Base-by-base conservation (phyloP, 2,797 vertebrate species). In the Hydrophis major region DNA sequence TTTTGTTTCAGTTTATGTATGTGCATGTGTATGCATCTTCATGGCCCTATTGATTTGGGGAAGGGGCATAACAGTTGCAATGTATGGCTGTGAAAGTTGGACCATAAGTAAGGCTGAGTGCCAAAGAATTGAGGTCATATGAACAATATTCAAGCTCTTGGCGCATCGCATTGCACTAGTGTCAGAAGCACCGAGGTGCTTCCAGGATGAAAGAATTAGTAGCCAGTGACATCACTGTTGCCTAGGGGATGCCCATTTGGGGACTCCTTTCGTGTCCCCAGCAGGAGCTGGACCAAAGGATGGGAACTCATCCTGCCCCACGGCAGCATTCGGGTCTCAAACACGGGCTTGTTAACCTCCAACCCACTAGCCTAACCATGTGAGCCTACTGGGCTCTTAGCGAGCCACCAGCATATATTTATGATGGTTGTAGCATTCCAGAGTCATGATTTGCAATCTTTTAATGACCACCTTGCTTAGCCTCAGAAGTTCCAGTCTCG, bases 251-350 rank as follows among this genome's bases (percentile, higher is more conserved):
- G 63, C 28, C 28, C 63, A 69, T n/a, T 32, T 69, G 28, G 28
- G n/a, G 2, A 2, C 2, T n/a, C 28, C 13, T n/a, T 66, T 66
- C 63, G 32, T n/a, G 28, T 66, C 63, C 5, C 28, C 28, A 16
- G 63, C 63, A 69, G 28, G 13, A 32, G 5, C 28, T 69, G 63
- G 63, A 32, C 28, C 4, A 2, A 69, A 69, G 63, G 28, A 69
- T 4, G 0, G 13, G 4, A 69, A 13, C 63, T 69, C 28, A 69
- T 28, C 5, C 63, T 0, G 0, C 14, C n/a, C 28, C 13, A 14
- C 1, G 0, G 13, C 4, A 66, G 2, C 28, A 32, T 28, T 66
- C n/a, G 1, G 13, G 14, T 32, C 13, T 69, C 14, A 2, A 69
- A 69, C 2, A 14, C 13, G 16, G 63, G n/a, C 63, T 69, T n/a